Conservation (phyloP, 2,113 vertebrate genomes). For the Leptosomus discolor region DNA sequence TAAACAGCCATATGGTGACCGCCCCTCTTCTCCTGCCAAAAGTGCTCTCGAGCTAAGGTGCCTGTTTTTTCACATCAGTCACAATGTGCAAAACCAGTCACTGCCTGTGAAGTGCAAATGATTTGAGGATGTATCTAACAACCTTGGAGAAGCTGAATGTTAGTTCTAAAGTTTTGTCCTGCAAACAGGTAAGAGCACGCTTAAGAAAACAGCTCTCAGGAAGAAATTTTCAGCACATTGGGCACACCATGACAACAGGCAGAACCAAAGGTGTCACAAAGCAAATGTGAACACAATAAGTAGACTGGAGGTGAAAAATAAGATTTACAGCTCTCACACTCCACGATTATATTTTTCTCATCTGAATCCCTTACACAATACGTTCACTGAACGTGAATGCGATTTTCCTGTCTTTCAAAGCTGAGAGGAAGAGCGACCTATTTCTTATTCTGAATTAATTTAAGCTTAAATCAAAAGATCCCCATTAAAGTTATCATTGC, state of each 20-base stretch:
- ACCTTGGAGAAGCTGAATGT: background rate
- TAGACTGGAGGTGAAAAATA: background rate
- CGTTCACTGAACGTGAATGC: background rate
- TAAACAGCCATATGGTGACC: background rate
- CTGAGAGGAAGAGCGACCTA: background rate
- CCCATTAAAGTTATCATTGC: background rate
- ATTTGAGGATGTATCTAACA: background rate
- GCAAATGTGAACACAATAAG: background rate
- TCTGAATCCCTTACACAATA: background rate
- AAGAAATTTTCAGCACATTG: background rate
- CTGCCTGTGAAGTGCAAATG: background rate
- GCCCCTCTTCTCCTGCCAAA: background rate
- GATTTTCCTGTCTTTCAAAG: constrained; percentile 39
- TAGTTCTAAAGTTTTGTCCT: background rate
- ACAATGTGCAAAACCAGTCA: background rate
- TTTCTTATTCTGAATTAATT: constrained; percentile 42
- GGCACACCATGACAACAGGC: rapidly evolving
- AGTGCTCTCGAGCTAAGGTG: background rate
- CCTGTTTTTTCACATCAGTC: background rate
- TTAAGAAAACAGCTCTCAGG: background rate
- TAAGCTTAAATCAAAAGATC: constrained; percentile 5
- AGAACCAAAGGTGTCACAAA: background rate
- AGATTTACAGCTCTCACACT: background rate
- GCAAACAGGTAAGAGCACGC: background rate
- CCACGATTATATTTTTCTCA: background rate